Conservation (phyloP, 2,113 vertebrate genomes). For the Cavia aperea region DNA sequence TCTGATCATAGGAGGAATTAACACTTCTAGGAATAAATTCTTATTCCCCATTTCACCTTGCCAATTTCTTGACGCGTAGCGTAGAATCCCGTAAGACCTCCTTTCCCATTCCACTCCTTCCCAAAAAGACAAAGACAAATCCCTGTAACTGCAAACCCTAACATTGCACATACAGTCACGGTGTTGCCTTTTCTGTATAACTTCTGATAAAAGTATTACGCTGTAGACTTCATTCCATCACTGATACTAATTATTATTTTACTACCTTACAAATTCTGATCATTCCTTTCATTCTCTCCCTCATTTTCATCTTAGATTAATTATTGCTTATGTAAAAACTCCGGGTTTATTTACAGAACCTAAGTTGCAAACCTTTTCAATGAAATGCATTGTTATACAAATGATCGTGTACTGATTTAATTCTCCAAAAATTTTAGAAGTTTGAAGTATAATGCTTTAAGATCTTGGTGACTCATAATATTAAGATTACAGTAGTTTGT, state of each 20-base stretch:
- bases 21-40: background rate
- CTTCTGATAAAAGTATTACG: background rate
- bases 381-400: constrained; percentile 15
- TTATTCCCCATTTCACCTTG: background rate
- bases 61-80: background rate
- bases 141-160: background rate
- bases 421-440: constrained; percentile 1
- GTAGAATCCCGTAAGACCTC: background rate
- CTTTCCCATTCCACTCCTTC: background rate
- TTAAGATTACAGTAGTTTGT: background rate
- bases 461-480: background rate
- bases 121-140: background rate
- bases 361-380: constrained; percentile 22
- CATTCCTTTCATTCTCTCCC: constrained; percentile 8
- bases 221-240: background rate
- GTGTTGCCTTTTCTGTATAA: background rate
- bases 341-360: constrained; percentile 18
- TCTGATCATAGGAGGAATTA: background rate
- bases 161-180: background rate
- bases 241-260: background rate
- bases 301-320: constrained; percentile 24
- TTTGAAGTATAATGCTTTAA: background rate
- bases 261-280: constrained; percentile 10
- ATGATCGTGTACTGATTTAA: constrained; percentile 1
- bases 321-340: background rate